Percentiles rank a stretch among this genome's conserved stretches.
phyloP scores from a whole-genome alignment of 2,888 invertebrate genomes.

The Alitta virens region DNA sequence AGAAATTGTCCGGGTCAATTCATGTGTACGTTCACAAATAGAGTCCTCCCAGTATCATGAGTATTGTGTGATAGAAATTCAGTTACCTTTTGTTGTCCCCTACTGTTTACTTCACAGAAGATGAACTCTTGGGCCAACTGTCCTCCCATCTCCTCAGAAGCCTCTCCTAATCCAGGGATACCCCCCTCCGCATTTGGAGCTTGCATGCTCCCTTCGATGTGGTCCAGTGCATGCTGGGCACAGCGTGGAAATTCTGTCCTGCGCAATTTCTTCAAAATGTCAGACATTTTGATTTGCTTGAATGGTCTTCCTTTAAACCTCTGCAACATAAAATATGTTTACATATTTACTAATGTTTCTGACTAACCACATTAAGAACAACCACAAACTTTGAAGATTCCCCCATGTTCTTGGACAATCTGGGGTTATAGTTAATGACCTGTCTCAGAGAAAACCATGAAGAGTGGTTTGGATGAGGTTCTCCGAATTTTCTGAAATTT shows the following conservation, averaged over 20 bases:
- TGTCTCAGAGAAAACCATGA: no score
- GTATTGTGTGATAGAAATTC: background rate
- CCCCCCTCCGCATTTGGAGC: background rate
- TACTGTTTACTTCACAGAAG: conserved; percentile 2
- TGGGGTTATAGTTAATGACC: no score
- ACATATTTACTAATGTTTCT: no score
- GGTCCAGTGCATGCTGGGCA: conserved; percentile 3
- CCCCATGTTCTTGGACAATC: no score
- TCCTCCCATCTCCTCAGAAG: conserved; percentile 7
- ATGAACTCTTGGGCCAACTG: conserved; percentile 11
- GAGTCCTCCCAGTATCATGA: background rate
- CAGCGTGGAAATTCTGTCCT: conserved; percentile 5
- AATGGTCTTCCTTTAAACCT: no score
- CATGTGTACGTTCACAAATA: no score
- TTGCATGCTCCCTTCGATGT: background rate
- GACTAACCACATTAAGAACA: no score
- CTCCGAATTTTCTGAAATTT: no score
- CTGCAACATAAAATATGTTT: no score
- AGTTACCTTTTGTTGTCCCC: background rate
- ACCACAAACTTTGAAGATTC: no score
- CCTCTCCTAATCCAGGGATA: conserved; percentile 11
- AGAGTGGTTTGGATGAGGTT: no score
- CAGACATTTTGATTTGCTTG: conserved; percentile 6
- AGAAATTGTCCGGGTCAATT: no score
- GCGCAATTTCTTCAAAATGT: conserved; percentile 1